A percentile compares a stretch with the other conserved stretches of the same genome.
These are phyloP conservation scores for Microchrysa polita DNA, from an alignment of 2,888 invertebrate species.

Conservation along the genomic window DNA sequence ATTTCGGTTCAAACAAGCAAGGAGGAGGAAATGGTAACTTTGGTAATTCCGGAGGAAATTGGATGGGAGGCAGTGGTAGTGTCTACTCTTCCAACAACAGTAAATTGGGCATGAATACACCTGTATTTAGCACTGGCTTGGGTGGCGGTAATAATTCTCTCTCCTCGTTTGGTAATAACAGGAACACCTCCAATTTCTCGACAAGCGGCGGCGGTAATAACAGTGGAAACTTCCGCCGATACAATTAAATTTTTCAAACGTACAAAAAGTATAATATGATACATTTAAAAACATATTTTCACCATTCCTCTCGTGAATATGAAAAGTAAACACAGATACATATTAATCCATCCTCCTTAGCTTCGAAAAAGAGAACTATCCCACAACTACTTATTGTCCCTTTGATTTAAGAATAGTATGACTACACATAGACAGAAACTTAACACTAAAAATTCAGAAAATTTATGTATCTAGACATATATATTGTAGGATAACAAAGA, in stretches of 20 bases:
- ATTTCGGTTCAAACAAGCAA: conserved; percentile 9
- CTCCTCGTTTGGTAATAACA: conserved; percentile 25
- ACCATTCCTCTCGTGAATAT: background rate
- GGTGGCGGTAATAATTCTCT: conserved; percentile 5
- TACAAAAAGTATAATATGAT: background rate
- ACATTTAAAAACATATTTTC: background rate
- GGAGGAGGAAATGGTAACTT: background rate
- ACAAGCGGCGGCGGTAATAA: conserved; percentile 1
- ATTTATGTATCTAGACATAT: background rate
- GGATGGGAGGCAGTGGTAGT: conserved; percentile 36
- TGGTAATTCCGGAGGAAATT: conserved; percentile 10
- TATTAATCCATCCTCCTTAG: background rate
- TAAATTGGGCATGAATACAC: background rate
- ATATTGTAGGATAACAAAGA: too few species aligned
- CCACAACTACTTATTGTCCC: background rate
- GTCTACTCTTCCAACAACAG: conserved; percentile 18
- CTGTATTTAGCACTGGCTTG: conserved; percentile 21
- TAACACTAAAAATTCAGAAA: background rate
- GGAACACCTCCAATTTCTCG: conserved; percentile 5
- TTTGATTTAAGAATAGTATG: background rate
- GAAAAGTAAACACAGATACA: background rate
- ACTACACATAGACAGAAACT: background rate
- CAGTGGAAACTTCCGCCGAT: conserved; percentile 9
- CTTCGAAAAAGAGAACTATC: background rate
- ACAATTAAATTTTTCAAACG: conserved; percentile 15